Conservation (phyloP, 2,113 vertebrate species). For the Halichoeres trimaculatus region DNA sequence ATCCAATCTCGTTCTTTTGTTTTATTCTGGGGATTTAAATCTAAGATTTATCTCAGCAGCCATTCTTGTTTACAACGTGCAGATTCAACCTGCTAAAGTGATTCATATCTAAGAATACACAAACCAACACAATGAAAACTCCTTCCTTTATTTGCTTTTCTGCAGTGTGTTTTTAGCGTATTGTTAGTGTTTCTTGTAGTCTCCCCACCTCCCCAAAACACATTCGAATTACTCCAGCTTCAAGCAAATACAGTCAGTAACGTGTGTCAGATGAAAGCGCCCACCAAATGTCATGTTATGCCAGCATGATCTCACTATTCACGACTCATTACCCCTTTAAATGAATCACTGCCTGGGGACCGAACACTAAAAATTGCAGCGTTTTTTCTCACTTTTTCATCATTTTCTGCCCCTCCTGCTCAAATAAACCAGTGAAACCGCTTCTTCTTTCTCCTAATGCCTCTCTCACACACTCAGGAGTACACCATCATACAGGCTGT, state of each 20-base stretch:
- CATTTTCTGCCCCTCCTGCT: constrained; percentile 28
- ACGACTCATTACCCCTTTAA: constrained; percentile 64
- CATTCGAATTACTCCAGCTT: constrained; percentile 11
- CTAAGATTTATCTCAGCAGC: constrained; percentile 7
- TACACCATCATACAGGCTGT: constrained; percentile 94
- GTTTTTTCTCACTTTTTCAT: constrained; percentile 46
- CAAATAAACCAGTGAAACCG: constrained; percentile 69
- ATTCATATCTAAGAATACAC: constrained; percentile 13
- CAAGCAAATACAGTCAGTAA: neutral
- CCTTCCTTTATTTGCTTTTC: neutral
- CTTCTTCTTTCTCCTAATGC: constrained; percentile 89
- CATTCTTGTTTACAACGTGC: neutral
- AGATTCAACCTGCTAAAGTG: neutral
- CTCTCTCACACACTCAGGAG: constrained; percentile 92
- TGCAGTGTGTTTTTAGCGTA: constrained; percentile 3
- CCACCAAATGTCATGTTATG: constrained; percentile 37
- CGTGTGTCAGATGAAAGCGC: constrained; percentile 36
- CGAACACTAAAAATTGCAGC: constrained; percentile 32
- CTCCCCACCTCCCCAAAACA: neutral
- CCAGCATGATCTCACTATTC: constrained; percentile 57
- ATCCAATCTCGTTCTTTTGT: constrained; percentile 17
- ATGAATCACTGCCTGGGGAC: constrained; percentile 58
- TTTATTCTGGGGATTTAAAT: constrained; percentile 1
- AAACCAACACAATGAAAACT: neutral
- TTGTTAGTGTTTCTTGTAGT: constrained; percentile 12